Conservation (phyloP, 1,140 invertebrate genomes). For the Leguminivora glycinivorella region DNA sequence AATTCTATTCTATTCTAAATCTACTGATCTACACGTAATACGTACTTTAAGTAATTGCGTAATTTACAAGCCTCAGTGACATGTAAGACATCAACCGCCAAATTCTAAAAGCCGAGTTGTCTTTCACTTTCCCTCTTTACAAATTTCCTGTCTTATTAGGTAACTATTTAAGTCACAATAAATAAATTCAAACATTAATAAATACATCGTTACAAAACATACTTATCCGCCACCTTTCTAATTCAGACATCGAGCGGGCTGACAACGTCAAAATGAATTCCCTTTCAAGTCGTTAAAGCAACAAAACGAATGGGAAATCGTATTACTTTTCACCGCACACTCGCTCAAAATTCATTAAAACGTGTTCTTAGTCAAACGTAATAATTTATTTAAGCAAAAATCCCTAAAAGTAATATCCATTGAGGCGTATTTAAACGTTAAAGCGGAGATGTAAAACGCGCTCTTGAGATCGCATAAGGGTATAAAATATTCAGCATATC, state of each 20-base stretch:
- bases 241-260: slow-evolving; percentile 34
- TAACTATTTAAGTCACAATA: neutral
- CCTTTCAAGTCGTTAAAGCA: slow-evolving; percentile 65
- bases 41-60: no score
- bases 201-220: slow-evolving; percentile 40
- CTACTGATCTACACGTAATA: no score
- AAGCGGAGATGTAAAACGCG: slow-evolving; percentile 54
- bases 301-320: slow-evolving; percentile 62
- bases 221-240: slow-evolving; percentile 30
- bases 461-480: slow-evolving; percentile 55
- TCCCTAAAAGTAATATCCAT: slow-evolving; percentile 75
- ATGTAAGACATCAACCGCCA: no score
- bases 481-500: slow-evolving; percentile 77
- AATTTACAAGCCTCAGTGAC: no score
- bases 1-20: no score
- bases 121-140: no score
- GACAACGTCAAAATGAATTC: slow-evolving; percentile 61
- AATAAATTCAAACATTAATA: neutral
- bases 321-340: slow-evolving; percentile 52
- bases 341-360: slow-evolving; percentile 74
- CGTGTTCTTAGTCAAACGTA: slow-evolving; percentile 70
- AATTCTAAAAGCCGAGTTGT: no score
- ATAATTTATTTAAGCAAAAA: slow-evolving; percentile 78
- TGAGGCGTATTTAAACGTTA: slow-evolving; percentile 65
- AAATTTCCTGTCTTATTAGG: no score